phyloP scores from a whole-genome alignment of 2,888 invertebrate genomes.

The Panzeria rudis region DNA sequence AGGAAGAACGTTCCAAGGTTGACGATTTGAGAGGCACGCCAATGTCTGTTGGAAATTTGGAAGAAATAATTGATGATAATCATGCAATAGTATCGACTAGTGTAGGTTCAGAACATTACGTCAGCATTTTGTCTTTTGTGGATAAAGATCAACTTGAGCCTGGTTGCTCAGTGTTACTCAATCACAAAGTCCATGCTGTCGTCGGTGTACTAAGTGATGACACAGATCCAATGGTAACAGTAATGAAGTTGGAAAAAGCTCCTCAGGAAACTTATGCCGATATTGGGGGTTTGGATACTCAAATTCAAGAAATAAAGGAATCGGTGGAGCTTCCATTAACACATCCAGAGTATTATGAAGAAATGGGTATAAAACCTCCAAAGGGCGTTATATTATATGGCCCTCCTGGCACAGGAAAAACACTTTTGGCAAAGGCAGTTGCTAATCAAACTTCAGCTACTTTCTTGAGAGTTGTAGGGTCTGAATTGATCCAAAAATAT shows the following conservation, averaged over 20 bases:
- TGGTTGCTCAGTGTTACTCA: conserved; percentile 98
- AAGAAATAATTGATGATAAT: conserved; percentile 99
- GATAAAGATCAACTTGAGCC: conserved; percentile 99
- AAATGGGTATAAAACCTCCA: conserved; percentile 99
- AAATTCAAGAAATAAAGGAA: conserved; percentile 99
- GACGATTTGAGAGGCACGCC: conserved; percentile 99
- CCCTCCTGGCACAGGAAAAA: conserved; percentile 99
- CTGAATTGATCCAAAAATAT: conserved; percentile 99
- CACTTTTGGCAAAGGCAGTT: conserved; percentile 98
- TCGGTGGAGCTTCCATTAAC: conserved; percentile 99
- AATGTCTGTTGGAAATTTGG: conserved; percentile 99
- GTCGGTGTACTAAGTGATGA: conserved; percentile 99
- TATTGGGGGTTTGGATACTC: conserved; percentile 98
- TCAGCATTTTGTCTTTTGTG: conserved; percentile 99
- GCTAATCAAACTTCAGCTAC: conserved; percentile 99
- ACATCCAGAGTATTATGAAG: conserved; percentile 99
- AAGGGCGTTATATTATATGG: conserved; percentile 99
- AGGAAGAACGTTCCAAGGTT: conserved; percentile 98
- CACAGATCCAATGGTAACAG: conserved; percentile 99
- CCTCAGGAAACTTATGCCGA: conserved; percentile 99
- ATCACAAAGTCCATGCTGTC: conserved; percentile 99
- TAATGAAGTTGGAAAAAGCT: conserved; percentile 99
- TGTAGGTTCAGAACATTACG: conserved; percentile 99
- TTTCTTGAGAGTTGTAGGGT: conserved; percentile 99
- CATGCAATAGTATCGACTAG: conserved; percentile 99